These are phyloP conservation scores for Tuta absoluta DNA, from an alignment of 2,888 invertebrate genomes.

Conservation along the genomic window DNA sequence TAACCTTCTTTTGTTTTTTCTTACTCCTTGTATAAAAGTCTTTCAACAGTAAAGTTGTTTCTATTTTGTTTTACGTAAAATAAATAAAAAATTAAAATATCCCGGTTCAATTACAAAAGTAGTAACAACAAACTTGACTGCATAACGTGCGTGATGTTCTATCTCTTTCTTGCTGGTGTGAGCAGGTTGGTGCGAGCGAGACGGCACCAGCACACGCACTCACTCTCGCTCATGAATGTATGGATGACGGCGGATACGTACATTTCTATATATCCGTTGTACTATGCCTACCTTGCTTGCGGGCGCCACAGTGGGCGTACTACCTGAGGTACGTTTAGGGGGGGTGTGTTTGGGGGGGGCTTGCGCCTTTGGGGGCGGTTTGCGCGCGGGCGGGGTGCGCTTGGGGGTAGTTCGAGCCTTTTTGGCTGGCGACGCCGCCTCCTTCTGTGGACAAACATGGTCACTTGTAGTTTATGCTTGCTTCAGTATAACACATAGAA, in stretches of 20 bases:
- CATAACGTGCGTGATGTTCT: too few species aligned
- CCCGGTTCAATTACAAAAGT: too few species aligned
- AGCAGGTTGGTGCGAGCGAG: constrained; percentile 36
- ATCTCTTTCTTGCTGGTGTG: not conserved
- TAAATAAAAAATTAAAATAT: too few species aligned
- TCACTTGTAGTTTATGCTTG: not conserved
- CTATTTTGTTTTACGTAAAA: too few species aligned
- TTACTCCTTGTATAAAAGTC: too few species aligned
- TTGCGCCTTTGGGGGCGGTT: constrained; percentile 45
- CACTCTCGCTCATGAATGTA: constrained; percentile 65
- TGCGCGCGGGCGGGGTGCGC: constrained; percentile 65
- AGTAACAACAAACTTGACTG: too few species aligned
- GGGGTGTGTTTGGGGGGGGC: constrained; percentile 53
- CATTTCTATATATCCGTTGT: constrained; percentile 82
- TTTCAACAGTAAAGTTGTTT: too few species aligned
- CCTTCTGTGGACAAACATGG: constrained; percentile 51
- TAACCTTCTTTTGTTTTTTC: too few species aligned
- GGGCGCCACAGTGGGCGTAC: constrained; percentile 69
- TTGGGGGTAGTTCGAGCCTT: constrained; percentile 65
- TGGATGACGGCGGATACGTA: constrained; percentile 78
- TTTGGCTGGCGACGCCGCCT: constrained; percentile 62
- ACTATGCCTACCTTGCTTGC: constrained; percentile 82
- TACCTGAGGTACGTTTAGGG: constrained; percentile 69
- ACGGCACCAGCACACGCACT: constrained; percentile 38
- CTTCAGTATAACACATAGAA: too few species aligned